Evolutionary conservation across 2,113 vertebrate genomes (phyloP).

Genomic region (Motacilla tschutschensis): DNA sequence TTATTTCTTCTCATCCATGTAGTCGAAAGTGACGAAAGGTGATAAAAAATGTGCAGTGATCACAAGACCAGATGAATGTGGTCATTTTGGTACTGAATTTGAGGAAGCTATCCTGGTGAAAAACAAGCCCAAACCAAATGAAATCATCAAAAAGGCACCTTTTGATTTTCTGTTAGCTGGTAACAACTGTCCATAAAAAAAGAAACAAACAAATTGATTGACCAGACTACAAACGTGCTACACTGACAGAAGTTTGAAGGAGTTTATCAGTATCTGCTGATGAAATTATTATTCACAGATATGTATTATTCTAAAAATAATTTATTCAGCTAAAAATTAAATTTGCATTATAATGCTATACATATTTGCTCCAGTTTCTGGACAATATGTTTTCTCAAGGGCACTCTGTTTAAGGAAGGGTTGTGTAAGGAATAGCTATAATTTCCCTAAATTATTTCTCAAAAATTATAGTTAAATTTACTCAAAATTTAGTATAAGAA

Average conservation of each 20-base stretch:
- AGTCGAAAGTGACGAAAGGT: background rate
- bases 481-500: background rate
- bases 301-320: background rate
- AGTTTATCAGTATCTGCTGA: background rate
- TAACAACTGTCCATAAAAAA: background rate
- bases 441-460: background rate
- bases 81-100: background rate
- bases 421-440: background rate
- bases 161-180: background rate
- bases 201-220: background rate
- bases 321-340: background rate
- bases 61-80: background rate
- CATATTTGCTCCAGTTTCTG: background rate
- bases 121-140: accelerated
- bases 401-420: accelerated
- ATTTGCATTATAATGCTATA: background rate
- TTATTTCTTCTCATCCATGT: background rate
- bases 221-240: background rate
- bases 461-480: background rate
- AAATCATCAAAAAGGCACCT: background rate
- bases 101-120: background rate
- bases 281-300: background rate
- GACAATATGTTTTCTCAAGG: background rate
- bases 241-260: background rate
- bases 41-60: background rate